These are phyloP conservation scores for Pantherophis vulpinus DNA, from an alignment of 2,797 vertebrate genomes.

Conservation along the genomic window DNA sequence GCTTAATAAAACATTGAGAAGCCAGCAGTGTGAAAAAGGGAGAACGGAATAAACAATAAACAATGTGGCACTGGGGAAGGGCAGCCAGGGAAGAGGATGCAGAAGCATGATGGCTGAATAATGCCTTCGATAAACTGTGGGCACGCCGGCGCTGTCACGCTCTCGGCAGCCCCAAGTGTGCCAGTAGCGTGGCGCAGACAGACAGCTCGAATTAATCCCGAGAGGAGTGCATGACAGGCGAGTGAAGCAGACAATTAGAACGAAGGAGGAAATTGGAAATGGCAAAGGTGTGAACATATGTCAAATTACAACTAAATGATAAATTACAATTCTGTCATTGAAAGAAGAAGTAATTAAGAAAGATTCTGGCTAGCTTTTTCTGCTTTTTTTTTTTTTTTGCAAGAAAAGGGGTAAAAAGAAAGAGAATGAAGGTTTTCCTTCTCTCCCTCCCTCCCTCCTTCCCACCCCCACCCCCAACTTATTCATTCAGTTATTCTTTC, in stretches of 20 bases:
- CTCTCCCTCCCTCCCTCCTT: accelerated
- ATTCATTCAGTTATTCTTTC: background rate
- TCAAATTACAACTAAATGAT: constrained; percentile 99
- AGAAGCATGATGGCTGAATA: constrained; percentile 75
- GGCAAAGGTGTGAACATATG: constrained; percentile 98
- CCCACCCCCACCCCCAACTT: background rate
- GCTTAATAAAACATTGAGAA: constrained; percentile 68
- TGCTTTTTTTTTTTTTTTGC: constrained; percentile 36
- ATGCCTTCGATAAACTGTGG: constrained; percentile 81
- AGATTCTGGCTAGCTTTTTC: constrained; percentile 73
- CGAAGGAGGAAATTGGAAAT: constrained; percentile 94
- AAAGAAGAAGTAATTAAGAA: constrained; percentile 86
- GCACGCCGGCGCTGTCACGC: constrained; percentile 88
- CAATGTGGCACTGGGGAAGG: constrained; percentile 46
- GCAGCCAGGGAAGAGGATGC: constrained; percentile 44
- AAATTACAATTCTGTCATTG: constrained; percentile 99
- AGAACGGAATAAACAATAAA: constrained; percentile 65
- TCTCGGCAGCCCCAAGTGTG: constrained; percentile 86
- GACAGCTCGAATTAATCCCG: constrained; percentile 99
- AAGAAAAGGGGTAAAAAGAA: constrained; percentile 42
- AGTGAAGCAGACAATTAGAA: constrained; percentile 98
- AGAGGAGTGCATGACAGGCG: constrained; percentile 93
- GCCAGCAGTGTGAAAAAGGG: constrained; percentile 56
- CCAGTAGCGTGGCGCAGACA: constrained; percentile 91
- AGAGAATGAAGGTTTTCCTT: constrained; percentile 35